These are phyloP conservation scores for Philonicus albiceps DNA, from an alignment of 2,888 invertebrate genomes.

Conservation along the genomic window DNA sequence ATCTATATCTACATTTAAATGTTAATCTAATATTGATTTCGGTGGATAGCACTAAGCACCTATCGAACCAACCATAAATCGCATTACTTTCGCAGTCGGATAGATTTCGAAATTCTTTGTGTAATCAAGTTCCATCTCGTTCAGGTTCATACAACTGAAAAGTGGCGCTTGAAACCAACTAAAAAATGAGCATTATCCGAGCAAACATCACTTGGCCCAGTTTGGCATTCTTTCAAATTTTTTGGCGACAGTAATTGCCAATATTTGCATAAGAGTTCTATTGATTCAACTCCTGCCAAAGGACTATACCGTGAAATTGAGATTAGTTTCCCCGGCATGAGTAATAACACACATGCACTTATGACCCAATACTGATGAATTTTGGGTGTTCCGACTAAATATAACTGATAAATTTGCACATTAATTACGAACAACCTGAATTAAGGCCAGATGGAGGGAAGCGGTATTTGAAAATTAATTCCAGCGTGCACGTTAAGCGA, in stretches of 20 bases:
- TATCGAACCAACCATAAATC: background rate
- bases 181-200: background rate
- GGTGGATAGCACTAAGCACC: background rate
- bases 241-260: background rate
- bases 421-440: background rate
- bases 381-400: background rate
- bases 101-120: background rate
- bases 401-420: constrained; percentile 3
- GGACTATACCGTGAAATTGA: background rate
- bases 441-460: background rate
- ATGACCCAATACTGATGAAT: background rate
- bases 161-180: background rate
- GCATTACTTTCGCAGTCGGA: background rate
- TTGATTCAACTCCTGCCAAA: background rate
- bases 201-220: background rate
- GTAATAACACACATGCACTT: background rate
- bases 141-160: background rate
- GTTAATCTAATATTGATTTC: background rate
- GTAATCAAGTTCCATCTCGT: background rate
- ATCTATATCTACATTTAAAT: background rate
- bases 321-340: background rate
- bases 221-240: background rate
- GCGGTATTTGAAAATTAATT: background rate
- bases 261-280: background rate
- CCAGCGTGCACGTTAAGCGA: background rate